A percentile compares a stretch with the other conserved stretches of the same genome.
Evolutionary conservation across 2,113 vertebrate genomes (phyloP).

Genomic region (Lutjanus erythropterus): DNA sequence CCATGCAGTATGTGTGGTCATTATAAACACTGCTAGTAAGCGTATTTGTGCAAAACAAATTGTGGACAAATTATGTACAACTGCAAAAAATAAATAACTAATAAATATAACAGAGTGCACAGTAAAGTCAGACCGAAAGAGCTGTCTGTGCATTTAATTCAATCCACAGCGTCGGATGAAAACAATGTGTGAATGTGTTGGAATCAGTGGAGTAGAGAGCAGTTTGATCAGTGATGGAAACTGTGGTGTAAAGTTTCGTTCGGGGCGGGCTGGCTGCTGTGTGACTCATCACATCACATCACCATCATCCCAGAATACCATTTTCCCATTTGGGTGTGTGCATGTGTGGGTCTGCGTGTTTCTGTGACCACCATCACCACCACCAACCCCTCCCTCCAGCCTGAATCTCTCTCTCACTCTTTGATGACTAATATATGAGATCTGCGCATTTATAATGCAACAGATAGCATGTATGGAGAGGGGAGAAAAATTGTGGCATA

Average conservation of each 20-base stretch:
- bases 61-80: too few relatives aligned
- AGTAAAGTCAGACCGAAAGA: constrained; percentile 5
- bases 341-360: constrained; percentile 15
- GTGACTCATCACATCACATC: constrained; percentile 43
- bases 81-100: too few relatives aligned
- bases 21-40: not conserved
- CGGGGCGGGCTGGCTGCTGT: not conserved
- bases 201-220: not conserved
- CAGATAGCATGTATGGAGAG: not conserved
- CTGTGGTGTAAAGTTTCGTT: constrained; percentile 15
- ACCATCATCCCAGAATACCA: constrained; percentile 14
- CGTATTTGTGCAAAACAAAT: not conserved
- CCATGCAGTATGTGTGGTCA: too few relatives aligned
- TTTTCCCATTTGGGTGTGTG: constrained; percentile 26
- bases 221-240: constrained; percentile 31
- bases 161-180: constrained; percentile 10
- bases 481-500: not conserved
- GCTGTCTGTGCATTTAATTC: not conserved
- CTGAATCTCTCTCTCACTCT: constrained; percentile 22
- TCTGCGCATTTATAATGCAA: constrained; percentile 32
- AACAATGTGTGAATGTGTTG: constrained; percentile 13
- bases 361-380: not conserved
- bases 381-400: not conserved
- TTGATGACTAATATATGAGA: constrained; percentile 53
- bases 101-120: too few relatives aligned